Evolutionary conservation across 2,888 invertebrate species (phyloP).

Genomic region (Thymelicus lineola): DNA sequence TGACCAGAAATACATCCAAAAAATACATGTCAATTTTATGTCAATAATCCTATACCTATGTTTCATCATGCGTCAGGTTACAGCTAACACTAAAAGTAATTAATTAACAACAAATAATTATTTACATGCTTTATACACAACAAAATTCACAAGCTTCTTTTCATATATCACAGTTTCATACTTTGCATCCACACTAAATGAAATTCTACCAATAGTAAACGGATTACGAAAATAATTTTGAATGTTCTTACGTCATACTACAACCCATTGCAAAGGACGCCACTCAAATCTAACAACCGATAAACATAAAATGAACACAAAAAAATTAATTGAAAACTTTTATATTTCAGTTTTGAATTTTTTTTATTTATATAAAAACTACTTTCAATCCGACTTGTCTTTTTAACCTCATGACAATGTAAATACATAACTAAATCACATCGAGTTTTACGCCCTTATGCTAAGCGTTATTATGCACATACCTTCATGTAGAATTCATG

Average conservation of each 20-base stretch:
- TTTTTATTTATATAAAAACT: background rate
- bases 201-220: conserved; percentile 21
- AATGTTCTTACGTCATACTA: conserved; percentile 4
- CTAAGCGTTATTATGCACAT: background rate
- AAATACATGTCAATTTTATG: conserved; percentile 22
- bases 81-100: conserved; percentile 21
- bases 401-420: conserved; percentile 9
- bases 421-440: conserved; percentile 25
- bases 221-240: conserved; percentile 9
- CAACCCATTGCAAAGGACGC: conserved; percentile 6
- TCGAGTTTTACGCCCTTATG: conserved; percentile 1
- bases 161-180: conserved; percentile 75
- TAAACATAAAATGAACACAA: background rate
- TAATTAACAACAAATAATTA: conserved; percentile 27
- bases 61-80: conserved; percentile 19
- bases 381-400: conserved; percentile 17
- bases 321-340: background rate
- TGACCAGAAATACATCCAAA: conserved; percentile 28
- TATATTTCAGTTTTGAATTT: background rate
- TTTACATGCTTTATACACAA: conserved; percentile 52
- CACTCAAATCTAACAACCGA: conserved; percentile 1
- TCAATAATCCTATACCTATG: conserved; percentile 1
- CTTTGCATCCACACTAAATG: conserved; percentile 65
- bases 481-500: no score
- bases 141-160: conserved; percentile 65